Conservation (phyloP, 2,797 vertebrate genomes). For the Sphenodon punctatus region DNA sequence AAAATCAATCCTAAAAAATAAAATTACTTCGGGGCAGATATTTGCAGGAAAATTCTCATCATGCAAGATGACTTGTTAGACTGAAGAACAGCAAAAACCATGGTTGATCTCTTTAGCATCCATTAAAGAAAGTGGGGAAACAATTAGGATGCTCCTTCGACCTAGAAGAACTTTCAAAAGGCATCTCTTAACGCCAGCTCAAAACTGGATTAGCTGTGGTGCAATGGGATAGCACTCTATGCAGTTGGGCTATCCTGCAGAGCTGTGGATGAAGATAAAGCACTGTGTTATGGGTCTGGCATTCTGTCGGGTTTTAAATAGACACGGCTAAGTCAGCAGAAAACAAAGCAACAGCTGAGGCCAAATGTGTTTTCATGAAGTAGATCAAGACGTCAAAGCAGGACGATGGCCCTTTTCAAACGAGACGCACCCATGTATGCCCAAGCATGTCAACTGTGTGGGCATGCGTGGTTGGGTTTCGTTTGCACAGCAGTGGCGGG, state of each 20-base stretch:
- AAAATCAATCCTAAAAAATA: not conserved
- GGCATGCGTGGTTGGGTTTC: too few species aligned
- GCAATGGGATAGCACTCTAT: rapidly evolving
- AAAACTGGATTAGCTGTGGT: not conserved
- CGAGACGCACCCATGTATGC: not conserved
- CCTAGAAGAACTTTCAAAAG: not conserved
- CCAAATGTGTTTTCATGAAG: not conserved
- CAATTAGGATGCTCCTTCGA: not conserved
- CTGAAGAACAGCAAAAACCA: not conserved
- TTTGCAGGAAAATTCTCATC: not conserved
- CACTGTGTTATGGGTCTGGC: not conserved
- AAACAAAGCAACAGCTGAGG: not conserved
- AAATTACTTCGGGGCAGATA: not conserved
- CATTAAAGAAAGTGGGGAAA: too few species aligned
- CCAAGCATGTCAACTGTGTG: too few species aligned
- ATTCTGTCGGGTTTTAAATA: not conserved
- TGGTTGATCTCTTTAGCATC: not conserved
- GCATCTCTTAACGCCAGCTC: not conserved
- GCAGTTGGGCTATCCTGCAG: not conserved
- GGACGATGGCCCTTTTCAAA: not conserved
- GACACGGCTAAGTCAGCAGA: not conserved
- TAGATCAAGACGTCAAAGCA: not conserved
- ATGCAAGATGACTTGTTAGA: not conserved
- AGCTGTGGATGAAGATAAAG: not conserved
- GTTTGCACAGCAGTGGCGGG: too few species aligned